Evolutionary conservation across 2,797 vertebrate genomes (phyloP).

Genomic region (Phoxinus dragarum): DNA sequence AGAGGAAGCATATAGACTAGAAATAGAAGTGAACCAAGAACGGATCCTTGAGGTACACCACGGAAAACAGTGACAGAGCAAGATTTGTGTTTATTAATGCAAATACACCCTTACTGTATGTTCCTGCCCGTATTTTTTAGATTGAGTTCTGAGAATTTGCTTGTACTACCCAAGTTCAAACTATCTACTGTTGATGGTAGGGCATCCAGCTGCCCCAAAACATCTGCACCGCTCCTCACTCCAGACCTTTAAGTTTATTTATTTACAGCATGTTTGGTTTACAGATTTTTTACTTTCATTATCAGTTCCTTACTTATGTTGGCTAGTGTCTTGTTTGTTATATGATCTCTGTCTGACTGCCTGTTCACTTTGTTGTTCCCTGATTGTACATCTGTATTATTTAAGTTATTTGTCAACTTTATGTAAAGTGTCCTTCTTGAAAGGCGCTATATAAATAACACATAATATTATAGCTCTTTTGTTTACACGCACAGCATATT

Average conservation of each 20-base stretch:
- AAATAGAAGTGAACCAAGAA: not conserved
- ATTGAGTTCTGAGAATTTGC: not conserved
- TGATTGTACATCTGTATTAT: not conserved
- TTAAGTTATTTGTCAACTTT: not conserved
- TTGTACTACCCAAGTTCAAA: not conserved
- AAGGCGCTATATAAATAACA: not conserved
- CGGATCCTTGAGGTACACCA: slow-evolving; percentile 7
- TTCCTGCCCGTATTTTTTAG: not conserved
- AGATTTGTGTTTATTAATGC: not conserved
- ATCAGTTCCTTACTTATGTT: not conserved
- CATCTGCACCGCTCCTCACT: not conserved
- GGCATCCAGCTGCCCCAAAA: not conserved
- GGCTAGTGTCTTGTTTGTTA: not conserved
- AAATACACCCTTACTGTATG: not conserved
- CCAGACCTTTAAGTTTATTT: not conserved
- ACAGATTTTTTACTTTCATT: not conserved
- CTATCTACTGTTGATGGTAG: not conserved
- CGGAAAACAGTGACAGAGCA: not conserved
- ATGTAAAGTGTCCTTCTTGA: not conserved
- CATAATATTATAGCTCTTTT: not conserved
- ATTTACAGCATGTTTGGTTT: not conserved
- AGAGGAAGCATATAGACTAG: not conserved
- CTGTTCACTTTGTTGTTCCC: not conserved
- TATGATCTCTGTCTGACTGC: not conserved
- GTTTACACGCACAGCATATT: not conserved